These are phyloP conservation scores for Macrobrachium nipponense DNA, from an alignment of 1,140 invertebrate genomes.

Conservation along the genomic window DNA sequence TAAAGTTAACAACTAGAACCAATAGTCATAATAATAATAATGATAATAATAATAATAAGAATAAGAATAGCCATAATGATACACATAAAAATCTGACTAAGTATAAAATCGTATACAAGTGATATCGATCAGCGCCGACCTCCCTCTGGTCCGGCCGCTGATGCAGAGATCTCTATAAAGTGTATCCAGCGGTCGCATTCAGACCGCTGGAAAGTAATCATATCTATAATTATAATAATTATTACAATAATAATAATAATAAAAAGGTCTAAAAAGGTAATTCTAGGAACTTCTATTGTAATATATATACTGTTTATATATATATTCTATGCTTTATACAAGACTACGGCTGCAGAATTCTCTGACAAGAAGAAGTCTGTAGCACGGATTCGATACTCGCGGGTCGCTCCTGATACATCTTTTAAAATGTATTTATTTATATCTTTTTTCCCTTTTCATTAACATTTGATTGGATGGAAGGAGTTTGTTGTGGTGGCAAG, in stretches of 20 bases:
- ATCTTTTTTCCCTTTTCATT: no score
- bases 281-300: slow-evolving; percentile 46
- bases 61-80: no score
- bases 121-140: slow-evolving; percentile 7
- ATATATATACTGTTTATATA: slow-evolving; percentile 19
- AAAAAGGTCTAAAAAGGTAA: slow-evolving; percentile 23
- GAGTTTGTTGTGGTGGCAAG: no score
- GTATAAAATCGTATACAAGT: slow-evolving; percentile 56
- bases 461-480: no score
- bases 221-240: no score
- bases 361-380: no score
- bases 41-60: slow-evolving; percentile 21
- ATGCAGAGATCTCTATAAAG: slow-evolving; percentile 39
- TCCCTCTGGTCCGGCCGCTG: neutral
- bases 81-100: slow-evolving; percentile 36
- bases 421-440: no score
- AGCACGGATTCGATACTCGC: no score
- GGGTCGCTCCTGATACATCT: no score
- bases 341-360: neutral
- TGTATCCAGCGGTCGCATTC: neutral
- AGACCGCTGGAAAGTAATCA: no score
- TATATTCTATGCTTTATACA: slow-evolving; percentile 30
- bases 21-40: slow-evolving; percentile 18
- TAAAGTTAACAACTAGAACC: neutral
- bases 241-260: no score